Base-by-base conservation (phyloP, 1,140 invertebrate species). In the Varroa destructor region DNA sequence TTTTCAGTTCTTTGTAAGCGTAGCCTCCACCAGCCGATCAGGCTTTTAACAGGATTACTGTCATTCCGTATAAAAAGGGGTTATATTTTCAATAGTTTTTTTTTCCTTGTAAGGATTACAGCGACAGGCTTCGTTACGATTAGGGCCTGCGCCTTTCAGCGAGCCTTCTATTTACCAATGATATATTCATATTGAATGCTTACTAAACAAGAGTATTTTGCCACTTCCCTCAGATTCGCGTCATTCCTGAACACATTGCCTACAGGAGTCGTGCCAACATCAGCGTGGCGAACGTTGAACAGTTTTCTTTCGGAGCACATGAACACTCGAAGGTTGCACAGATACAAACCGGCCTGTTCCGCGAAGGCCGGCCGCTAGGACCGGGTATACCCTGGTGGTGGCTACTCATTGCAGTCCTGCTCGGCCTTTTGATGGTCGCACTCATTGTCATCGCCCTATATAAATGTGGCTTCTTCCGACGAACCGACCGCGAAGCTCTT, bases 381-480 rank as follows among this genome's bases (percentile, higher is more conserved):
- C 10, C 40, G 12, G 61, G 61, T 8, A 67, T 67, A 40, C 40
- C 40, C 46, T 67, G 61, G 61, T 67, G 61, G 61, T 67, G 61
- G 61, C 40, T 67, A 14, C 36, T 67, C 12, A 12, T 67, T 1
- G 61, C 61, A 5, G 61, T 67, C 61, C 40, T 67, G 12, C 10
- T 67, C 12, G 61, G 61, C 40, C 61, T 67, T 12, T 14, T 67
- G 1, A 40, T 67, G 14, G 61, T 67, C 12, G 40, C 61, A 37
- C 14, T 67, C 1, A 67, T 67, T 2, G 14, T 67, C 61, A 36
- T 43, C 61, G 61, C 10, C 40, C 61, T 67, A 5, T 67, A 67
- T 37, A 67, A 67, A 37, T 67, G 61, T 37, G 61, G 61, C 61
- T 67, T 67, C 61, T 67, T 67, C 61, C 40, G 46, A 37, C 61